Evolutionary conservation across 2,888 invertebrate species (phyloP).

Genomic region (Matsumyia berberina): DNA sequence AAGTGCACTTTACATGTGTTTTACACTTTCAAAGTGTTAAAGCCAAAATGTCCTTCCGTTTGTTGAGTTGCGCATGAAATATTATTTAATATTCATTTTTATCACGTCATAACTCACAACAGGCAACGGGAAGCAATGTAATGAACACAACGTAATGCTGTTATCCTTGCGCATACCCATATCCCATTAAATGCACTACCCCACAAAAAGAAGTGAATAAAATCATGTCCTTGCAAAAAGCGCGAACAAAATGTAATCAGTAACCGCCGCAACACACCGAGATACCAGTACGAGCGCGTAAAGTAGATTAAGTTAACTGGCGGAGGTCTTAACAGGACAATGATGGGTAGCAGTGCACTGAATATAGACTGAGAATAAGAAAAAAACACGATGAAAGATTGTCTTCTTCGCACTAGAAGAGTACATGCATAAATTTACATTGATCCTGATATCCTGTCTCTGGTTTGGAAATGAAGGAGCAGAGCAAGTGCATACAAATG

Average conservation of each 20-base stretch:
- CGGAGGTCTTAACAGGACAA: constrained; percentile 45
- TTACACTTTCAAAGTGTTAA: background rate
- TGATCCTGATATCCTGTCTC: constrained; percentile 45
- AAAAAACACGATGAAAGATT: constrained; percentile 19
- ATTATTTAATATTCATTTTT: constrained; percentile 73
- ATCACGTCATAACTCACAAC: constrained; percentile 68
- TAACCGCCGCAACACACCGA: background rate
- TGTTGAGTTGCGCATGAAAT: constrained; percentile 34
- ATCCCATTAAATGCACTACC: constrained; percentile 23
- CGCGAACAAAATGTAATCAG: constrained; percentile 23
- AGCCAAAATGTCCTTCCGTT: no score
- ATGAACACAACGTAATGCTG: constrained; percentile 70
- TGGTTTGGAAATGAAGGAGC: background rate
- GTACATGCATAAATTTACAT: constrained; percentile 66
- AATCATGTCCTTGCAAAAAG: constrained; percentile 44
- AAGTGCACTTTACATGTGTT: constrained; percentile 33
- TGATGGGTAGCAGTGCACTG: background rate
- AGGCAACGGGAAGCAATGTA: constrained; percentile 44
- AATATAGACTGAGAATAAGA: constrained; percentile 3
- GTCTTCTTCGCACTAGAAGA: constrained; percentile 16
- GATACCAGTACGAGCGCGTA: constrained; percentile 23
- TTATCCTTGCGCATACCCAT: constrained; percentile 56
- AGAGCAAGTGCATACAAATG: constrained; percentile 22
- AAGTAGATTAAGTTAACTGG: constrained; percentile 57
- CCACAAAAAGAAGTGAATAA: constrained; percentile 40